A percentile compares a stretch with the other conserved stretches of the same genome.
These are phyloP conservation scores for Scalopus aquaticus DNA, from an alignment of 2,113 vertebrate species.

Conservation along the genomic window DNA sequence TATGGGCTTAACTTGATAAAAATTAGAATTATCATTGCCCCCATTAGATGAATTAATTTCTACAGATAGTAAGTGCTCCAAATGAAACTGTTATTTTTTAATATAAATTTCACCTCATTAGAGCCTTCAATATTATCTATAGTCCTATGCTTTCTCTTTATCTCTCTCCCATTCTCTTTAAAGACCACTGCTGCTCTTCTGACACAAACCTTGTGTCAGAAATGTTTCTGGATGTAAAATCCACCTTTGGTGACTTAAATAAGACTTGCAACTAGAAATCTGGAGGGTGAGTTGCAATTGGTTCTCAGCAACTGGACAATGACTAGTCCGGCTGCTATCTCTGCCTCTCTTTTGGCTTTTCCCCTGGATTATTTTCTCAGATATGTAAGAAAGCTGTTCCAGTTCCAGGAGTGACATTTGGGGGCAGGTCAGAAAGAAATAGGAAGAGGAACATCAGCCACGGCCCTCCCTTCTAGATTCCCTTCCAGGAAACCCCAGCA, in stretches of 20 bases:
- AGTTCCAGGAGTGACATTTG: not conserved
- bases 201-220: not conserved
- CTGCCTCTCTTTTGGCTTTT: not conserved
- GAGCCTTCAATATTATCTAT: not conserved
- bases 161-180: not conserved
- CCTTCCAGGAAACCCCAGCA: not conserved
- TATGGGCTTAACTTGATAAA: not conserved
- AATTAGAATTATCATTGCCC: not conserved
- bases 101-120: not conserved
- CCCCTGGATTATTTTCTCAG: not conserved
- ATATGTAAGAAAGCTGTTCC: not conserved
- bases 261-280: not conserved
- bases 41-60: not conserved
- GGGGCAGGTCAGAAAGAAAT: not conserved
- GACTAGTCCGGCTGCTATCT: not conserved
- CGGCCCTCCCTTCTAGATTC: not conserved
- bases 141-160: not conserved
- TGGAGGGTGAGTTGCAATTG: not conserved
- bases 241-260: not conserved
- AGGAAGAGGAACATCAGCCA: not conserved
- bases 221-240: constrained; percentile 3
- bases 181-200: not conserved
- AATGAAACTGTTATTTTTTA: not conserved
- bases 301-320: not conserved
- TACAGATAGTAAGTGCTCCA: not conserved